Evolutionary conservation across 1,140 invertebrate genomes (phyloP).

Genomic region (Trinorchestia longiramus): DNA sequence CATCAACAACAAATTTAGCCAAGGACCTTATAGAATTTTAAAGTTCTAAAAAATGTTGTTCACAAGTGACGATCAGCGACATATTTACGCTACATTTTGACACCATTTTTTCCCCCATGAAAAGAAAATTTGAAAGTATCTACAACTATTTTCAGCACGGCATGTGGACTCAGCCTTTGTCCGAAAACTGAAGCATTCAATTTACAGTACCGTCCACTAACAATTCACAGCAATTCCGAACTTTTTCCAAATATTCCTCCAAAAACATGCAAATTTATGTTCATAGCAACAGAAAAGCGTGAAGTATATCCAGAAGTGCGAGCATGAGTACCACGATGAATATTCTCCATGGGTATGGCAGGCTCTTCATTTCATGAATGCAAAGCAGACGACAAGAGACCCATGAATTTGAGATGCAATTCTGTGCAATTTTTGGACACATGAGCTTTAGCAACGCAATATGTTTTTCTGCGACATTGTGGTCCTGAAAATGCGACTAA

Average conservation of each 20-base stretch:
- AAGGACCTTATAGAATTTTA: background rate
- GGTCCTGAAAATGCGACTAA: background rate
- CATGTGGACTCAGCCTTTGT: background rate
- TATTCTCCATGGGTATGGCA: background rate
- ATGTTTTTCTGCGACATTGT: background rate
- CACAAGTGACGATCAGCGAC: background rate
- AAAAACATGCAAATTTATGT: background rate
- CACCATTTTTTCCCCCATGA: background rate
- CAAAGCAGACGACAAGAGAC: background rate
- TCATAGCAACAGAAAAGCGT: background rate
- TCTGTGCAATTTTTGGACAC: background rate
- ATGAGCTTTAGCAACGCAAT: background rate
- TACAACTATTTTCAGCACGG: background rate
- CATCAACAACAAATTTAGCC: no score
- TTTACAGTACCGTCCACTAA: background rate
- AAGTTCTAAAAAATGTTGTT: background rate
- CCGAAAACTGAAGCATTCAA: background rate
- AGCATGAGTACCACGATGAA: background rate
- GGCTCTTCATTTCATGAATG: background rate
- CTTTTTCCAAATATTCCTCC: background rate
- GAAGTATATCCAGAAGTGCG: background rate
- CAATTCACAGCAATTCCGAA: background rate
- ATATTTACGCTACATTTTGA: background rate
- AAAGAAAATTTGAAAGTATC: background rate
- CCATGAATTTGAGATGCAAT: slow-evolving; percentile 24